These are phyloP conservation scores for Anas bahamensis DNA, from an alignment of 2,797 vertebrate species.

Conservation along the genomic window DNA sequence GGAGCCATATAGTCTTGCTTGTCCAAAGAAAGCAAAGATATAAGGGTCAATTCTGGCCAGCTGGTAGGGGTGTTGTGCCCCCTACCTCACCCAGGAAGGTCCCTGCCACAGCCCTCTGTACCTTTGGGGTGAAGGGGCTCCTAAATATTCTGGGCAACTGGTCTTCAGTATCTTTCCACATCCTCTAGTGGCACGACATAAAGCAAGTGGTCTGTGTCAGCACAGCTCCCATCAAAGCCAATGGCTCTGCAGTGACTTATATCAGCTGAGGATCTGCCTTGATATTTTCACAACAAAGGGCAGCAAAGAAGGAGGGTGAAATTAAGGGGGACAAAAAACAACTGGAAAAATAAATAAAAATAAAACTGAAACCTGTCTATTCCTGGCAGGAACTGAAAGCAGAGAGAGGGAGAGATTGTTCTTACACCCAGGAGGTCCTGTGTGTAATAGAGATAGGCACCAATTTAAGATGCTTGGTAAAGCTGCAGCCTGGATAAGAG, in stretches of 20 bases:
- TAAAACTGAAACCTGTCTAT: not conserved
- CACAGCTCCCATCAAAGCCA: not conserved
- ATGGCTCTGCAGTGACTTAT: accelerated
- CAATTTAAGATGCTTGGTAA: not conserved
- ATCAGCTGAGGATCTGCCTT: not conserved
- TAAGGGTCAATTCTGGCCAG: not conserved
- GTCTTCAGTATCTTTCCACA: not conserved
- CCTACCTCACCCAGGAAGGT: not conserved
- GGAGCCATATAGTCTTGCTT: too few relatives aligned
- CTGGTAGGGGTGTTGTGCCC: not conserved
- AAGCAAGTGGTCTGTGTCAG: not conserved
- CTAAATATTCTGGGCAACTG: not conserved
- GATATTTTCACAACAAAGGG: not conserved
- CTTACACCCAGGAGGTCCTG: not conserved
- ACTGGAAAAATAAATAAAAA: not conserved
- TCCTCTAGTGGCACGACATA: not conserved
- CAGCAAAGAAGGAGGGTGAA: not conserved
- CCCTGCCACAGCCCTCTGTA: not conserved
- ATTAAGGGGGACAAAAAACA: not conserved
- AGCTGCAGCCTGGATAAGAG: not conserved
- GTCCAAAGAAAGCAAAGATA: not conserved
- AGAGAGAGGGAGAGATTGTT: not conserved
- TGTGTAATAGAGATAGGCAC: accelerated
- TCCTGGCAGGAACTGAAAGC: not conserved
- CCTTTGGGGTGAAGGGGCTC: not conserved